Conservation (phyloP, 2,797 vertebrate genomes). For the Catharus ustulatus region DNA sequence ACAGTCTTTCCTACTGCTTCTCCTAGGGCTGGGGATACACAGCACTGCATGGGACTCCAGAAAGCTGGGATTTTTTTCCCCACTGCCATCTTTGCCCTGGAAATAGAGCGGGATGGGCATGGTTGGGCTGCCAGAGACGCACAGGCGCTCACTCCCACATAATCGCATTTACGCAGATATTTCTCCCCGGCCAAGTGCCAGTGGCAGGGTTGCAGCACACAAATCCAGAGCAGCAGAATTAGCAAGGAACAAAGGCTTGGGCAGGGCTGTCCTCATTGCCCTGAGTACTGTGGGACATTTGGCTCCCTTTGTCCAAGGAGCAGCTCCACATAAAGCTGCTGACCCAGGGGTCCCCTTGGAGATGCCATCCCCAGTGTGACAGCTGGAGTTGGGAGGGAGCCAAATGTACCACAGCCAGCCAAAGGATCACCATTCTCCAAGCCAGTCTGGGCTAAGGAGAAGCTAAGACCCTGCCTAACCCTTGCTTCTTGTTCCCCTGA, state of each 20-base stretch:
- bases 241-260: background rate
- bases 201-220: background rate
- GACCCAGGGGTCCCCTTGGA: accelerated
- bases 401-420: background rate
- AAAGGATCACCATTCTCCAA: background rate
- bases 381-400: background rate
- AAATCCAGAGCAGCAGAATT: background rate
- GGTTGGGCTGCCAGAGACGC: background rate
- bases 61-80: background rate
- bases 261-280: accelerated
- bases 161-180: background rate
- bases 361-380: accelerated
- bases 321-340: background rate
- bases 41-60: background rate
- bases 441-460: background rate
- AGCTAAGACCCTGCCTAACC: background rate
- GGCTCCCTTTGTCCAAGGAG: background rate
- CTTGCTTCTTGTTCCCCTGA: background rate
- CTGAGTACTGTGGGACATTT: accelerated
- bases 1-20: slow-evolving; percentile 13
- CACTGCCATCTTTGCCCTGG: background rate
- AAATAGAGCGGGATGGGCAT: background rate
- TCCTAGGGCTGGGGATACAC: background rate
- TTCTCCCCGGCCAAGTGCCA: background rate
- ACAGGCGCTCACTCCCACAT: background rate